phyloP scores from a whole-genome alignment of 2,113 vertebrate genomes.

The Cyanistes caeruleus region DNA sequence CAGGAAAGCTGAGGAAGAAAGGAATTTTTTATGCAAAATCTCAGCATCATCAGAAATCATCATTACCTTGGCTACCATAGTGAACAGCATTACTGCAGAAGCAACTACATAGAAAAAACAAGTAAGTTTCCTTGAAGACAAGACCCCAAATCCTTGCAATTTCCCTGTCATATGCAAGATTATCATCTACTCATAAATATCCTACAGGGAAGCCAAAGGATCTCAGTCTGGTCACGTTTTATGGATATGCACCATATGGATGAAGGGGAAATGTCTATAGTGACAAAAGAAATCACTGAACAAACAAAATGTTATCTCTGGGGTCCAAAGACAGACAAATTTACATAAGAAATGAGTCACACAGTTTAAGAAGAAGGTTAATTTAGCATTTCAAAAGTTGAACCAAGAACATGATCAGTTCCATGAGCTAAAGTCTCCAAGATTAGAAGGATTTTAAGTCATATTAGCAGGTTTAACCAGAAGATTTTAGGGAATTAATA shows the following conservation, averaged over 20 bases:
- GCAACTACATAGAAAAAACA: neutral
- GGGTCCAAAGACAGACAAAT: neutral
- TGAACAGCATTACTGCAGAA: neutral
- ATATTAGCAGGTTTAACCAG: neutral
- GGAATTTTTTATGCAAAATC: neutral
- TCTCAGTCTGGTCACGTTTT: conserved; percentile 6
- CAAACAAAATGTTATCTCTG: neutral
- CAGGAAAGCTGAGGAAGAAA: neutral
- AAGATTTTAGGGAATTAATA: neutral
- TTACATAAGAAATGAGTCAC: neutral
- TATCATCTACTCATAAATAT: neutral
- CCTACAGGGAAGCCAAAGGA: neutral
- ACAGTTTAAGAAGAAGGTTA: neutral
- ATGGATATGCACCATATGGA: neutral
- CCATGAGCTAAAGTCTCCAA: neutral
- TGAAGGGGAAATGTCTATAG: neutral
- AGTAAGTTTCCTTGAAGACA: neutral
- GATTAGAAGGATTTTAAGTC: neutral
- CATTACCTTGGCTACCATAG: neutral
- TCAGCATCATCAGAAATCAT: neutral
- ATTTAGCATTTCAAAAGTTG: conserved; percentile 15
- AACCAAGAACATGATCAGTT: neutral
- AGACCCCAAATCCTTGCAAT: neutral
- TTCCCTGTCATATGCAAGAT: neutral
- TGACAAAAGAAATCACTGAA: conserved; percentile 10